phyloP scores from a whole-genome alignment of 2,888 invertebrate genomes.

The Tachina fera region DNA sequence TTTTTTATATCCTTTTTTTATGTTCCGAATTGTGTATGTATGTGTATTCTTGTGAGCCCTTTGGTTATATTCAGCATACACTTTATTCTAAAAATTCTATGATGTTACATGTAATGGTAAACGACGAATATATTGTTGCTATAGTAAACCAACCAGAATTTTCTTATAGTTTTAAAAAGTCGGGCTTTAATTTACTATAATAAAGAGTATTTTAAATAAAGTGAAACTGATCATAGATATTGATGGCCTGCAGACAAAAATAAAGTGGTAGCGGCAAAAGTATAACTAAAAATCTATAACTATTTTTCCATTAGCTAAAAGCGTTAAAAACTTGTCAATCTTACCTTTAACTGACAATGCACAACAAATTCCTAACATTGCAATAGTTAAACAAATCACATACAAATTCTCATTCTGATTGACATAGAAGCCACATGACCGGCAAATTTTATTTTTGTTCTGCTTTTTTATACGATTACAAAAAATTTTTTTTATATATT shows the following conservation, averaged over 20 bases:
- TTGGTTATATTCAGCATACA: conserved; percentile 36
- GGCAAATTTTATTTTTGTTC: conserved; percentile 52
- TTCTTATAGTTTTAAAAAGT: too few relatives aligned
- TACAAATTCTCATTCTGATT: conserved; percentile 35
- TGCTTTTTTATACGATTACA: conserved; percentile 42
- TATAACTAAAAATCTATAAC: too few relatives aligned
- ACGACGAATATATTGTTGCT: background rate
- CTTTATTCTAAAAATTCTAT: conserved; percentile 16
- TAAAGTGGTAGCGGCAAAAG: too few relatives aligned
- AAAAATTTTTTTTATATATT: too few relatives aligned
- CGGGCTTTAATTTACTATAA: too few relatives aligned
- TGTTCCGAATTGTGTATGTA: background rate
- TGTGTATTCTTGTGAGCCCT: conserved; percentile 27
- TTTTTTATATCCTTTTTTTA: conserved; percentile 8
- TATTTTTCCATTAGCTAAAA: too few relatives aligned
- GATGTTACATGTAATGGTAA: background rate
- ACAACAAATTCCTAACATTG: conserved; percentile 7
- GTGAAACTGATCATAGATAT: too few relatives aligned
- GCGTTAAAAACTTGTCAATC: background rate
- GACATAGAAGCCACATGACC: conserved; percentile 64
- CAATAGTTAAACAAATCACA: conserved; percentile 25
- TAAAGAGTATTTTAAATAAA: too few relatives aligned
- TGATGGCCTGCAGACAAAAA: too few relatives aligned
- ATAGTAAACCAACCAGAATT: background rate
- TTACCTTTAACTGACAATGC: background rate